Conservation (phyloP, 1,140 invertebrate genomes). For the Mesaphorura yosii region DNA sequence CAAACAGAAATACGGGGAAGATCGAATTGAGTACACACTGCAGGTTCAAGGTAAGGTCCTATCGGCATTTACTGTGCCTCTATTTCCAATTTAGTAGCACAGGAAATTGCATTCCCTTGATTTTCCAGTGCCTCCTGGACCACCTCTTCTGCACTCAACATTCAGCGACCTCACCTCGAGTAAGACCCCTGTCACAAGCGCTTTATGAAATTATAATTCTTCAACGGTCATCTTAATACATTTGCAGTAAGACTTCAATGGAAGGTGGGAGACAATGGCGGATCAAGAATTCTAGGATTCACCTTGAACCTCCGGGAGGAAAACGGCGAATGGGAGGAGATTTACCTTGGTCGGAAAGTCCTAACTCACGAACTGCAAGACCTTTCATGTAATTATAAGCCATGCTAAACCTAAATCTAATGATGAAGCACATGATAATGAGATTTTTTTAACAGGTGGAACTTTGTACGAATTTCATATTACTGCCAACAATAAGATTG, state of each 20-base stretch:
- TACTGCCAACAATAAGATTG: neutral
- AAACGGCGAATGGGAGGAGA: slow-evolving; percentile 46
- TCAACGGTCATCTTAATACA: no score
- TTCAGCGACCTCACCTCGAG: slow-evolving; percentile 23
- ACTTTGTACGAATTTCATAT: neutral
- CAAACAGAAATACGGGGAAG: slow-evolving; percentile 36
- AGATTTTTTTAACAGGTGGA: neutral
- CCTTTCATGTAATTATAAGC: neutral
- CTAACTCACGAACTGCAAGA: slow-evolving; percentile 31
- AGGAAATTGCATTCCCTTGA: no score
- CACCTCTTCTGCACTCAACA: neutral
- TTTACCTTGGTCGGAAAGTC: slow-evolving; percentile 36
- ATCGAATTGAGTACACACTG: neutral
- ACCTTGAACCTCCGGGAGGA: slow-evolving; percentile 35
- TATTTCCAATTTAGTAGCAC: no score
- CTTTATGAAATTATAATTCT: no score
- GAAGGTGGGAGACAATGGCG: slow-evolving; percentile 44
- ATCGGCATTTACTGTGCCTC: no score
- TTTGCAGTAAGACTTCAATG: slow-evolving; percentile 41
- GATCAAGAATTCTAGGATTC: slow-evolving; percentile 34
- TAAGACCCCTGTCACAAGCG: no score
- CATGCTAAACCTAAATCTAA: neutral
- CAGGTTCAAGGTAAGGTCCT: no score
- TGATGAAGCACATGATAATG: neutral
- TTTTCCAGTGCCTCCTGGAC: neutral